A percentile compares a stretch with the other conserved stretches of the same genome.
Evolutionary conservation across 2,113 vertebrate species (phyloP).

Genomic region (Strigops habroptila): DNA sequence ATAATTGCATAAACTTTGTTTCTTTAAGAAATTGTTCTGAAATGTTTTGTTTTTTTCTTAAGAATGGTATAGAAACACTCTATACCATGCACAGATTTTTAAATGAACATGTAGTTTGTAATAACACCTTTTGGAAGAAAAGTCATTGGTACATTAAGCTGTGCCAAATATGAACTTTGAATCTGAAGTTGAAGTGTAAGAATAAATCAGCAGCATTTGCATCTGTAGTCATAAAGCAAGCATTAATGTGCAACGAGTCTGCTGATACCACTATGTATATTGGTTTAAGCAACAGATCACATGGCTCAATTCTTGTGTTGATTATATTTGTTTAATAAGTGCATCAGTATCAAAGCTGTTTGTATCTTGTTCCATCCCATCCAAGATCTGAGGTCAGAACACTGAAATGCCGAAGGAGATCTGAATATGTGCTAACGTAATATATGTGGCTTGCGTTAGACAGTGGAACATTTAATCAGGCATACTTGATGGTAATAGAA

Average conservation of each 20-base stretch:
- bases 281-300: background rate
- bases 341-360: background rate
- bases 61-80: background rate
- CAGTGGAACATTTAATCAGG: background rate
- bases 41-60: background rate
- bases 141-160: background rate
- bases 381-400: background rate
- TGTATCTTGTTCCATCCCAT: background rate
- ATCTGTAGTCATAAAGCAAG: background rate
- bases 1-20: background rate
- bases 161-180: background rate
- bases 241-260: background rate
- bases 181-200: background rate
- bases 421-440: background rate
- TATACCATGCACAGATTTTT: background rate
- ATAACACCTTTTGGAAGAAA: background rate
- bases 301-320: background rate
- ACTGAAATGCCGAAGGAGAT: background rate
- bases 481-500: background rate
- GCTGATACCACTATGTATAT: background rate
- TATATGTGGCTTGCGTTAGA: background rate
- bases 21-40: background rate
- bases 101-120: background rate
- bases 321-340: background rate
- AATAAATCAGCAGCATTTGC: background rate